These are phyloP conservation scores for Oncorhynchus clarkii DNA, from an alignment of 2,113 vertebrate genomes.

Conservation along the genomic window DNA sequence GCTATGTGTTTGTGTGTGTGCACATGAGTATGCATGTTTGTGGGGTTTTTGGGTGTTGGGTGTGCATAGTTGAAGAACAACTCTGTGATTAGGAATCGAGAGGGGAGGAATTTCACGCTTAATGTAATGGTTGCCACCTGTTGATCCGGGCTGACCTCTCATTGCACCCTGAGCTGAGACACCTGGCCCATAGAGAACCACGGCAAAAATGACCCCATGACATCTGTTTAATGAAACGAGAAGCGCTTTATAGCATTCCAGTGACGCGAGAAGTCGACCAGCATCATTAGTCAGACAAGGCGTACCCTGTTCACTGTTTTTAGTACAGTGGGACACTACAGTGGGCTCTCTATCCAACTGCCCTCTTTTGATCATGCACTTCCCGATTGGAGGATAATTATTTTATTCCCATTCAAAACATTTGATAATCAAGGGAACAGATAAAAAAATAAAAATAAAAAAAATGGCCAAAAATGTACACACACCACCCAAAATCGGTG, in stretches of 20 bases:
- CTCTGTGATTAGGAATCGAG: conserved; percentile 21
- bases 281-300: conserved; percentile 38
- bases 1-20: neutral
- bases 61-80: conserved; percentile 1
- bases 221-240: conserved; percentile 53
- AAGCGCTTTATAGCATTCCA: conserved; percentile 24
- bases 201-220: conserved; percentile 42
- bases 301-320: conserved; percentile 1
- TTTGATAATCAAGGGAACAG: neutral
- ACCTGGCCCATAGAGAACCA: conserved; percentile 53
- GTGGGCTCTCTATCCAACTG: neutral
- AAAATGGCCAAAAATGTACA: neutral
- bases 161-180: conserved; percentile 45
- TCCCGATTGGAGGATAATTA: neutral
- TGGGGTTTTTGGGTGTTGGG: neutral
- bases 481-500: neutral
- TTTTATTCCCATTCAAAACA: neutral
- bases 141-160: conserved; percentile 49
- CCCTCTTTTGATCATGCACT: conserved; percentile 3
- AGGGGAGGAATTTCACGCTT: conserved; percentile 50
- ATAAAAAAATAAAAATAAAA: neutral
- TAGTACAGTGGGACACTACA: conserved; percentile 6
- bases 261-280: conserved; percentile 24
- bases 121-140: conserved; percentile 32
- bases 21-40: neutral